A percentile compares a stretch with the other conserved stretches of the same genome.
Conservation (phyloP, 2,888 invertebrate species). For the Strigamia transsilvanica region DNA sequence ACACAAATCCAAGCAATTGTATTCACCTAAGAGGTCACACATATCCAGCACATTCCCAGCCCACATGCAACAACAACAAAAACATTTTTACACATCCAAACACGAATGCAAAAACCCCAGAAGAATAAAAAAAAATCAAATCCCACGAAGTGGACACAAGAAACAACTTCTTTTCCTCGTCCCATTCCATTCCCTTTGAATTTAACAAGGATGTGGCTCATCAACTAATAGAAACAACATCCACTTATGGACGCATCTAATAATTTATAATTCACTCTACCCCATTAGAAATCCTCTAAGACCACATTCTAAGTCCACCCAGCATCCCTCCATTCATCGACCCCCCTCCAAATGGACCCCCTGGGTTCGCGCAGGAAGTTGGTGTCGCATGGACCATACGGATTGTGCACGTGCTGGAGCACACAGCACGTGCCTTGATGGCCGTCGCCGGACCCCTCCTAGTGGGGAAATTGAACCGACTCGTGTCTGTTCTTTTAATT, state of each 20-base stretch:
- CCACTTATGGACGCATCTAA: not conserved
- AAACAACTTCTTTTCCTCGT: not conserved
- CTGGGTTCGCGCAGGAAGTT: not conserved
- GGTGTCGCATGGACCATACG: conserved; percentile 2
- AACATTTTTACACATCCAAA: not conserved
- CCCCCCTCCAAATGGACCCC: conserved; percentile 1
- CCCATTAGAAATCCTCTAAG: not conserved
- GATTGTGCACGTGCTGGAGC: not conserved
- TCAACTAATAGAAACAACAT: conserved; percentile 13
- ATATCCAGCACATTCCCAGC: conserved; percentile 20
- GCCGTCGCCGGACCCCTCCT: too few species aligned
- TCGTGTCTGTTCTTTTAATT: not conserved
- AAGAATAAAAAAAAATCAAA: not conserved
- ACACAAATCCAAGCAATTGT: not conserved
- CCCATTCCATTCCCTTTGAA: conserved; percentile 7
- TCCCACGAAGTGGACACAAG: not conserved
- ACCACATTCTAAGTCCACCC: not conserved
- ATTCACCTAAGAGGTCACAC: not conserved
- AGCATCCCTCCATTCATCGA: not conserved
- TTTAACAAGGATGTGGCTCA: conserved; percentile 15
- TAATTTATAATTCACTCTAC: not conserved
- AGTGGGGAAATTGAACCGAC: not conserved
- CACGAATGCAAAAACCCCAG: not conserved
- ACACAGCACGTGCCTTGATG: conserved; percentile 15
- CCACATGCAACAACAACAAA: not conserved